Evolutionary conservation across 1,140 invertebrate genomes (phyloP), one percentile per base, ranked within the genome.

Genomic region (Aphidius ervi): DNA sequence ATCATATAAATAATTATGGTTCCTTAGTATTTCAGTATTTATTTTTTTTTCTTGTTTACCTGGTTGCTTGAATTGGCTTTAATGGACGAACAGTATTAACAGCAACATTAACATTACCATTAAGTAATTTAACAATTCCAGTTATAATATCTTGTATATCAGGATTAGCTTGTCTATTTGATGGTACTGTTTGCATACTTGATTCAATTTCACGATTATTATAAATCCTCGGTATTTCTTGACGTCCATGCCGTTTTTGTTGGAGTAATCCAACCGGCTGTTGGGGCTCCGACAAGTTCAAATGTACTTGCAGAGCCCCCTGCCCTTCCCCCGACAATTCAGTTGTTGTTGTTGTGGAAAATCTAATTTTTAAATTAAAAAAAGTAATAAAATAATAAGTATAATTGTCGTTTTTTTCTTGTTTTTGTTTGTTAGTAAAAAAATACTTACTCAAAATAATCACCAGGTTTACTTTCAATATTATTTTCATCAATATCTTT

Each of bases 131-230:
- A 0, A 95, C 91, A 45, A 95, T 91, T 9, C 92, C 92, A 6
- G 91, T 92, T 54, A 95, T 92, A 9, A 95, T 93, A 69, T 94
- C 93, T 74, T 94, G 90, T 57, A 94, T 93, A 73, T 94, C 91
- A 20, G 89, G 88, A 73, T 86, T 87, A 5, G 87, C 85, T 67
- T 87, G 85, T 46, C 82, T 54, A 41, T 58, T 69, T 5, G 69
- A 72, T 67, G 74, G 69, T 66, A 65, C 64, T 1, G 77, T 78
- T 55, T 70, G 71, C 39, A 70, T 55, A 37, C 69, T 66, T 4
- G 72, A 66, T 31, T 67, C 65, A 5, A 71, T 64, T 6, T 68
- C 70, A 45, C 70, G 71, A 5, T 73, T 73, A 64, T 70, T 78
- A 80, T 71, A 78, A 60, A 65, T 80, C 77, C 69, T 75, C 69